Conservation (phyloP, 2,113 vertebrate genomes). For the Rhadina sibilatrix region DNA sequence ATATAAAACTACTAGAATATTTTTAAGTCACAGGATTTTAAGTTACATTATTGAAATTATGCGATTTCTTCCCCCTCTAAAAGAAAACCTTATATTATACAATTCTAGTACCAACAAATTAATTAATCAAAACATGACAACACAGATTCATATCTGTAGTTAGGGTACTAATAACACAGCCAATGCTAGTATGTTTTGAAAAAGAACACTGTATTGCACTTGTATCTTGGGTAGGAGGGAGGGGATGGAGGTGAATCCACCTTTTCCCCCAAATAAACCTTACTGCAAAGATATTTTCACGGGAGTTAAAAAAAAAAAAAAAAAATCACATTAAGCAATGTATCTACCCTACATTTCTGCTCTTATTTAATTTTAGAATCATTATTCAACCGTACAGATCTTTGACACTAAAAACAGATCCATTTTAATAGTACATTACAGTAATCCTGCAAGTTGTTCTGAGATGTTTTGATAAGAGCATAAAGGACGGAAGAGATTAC, state of each 20-base stretch:
- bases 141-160: not conserved
- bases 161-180: not conserved
- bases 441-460: not conserved
- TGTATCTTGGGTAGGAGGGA: rapidly evolving
- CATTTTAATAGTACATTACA: not conserved
- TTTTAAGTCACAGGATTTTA: not conserved
- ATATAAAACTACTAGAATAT: not conserved
- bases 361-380: not conserved
- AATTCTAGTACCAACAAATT: not conserved
- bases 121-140: not conserved
- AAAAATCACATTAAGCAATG: rapidly evolving
- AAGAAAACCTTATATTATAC: not conserved
- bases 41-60: not conserved
- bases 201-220: not conserved
- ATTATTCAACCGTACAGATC: not conserved
- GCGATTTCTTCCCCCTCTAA: rapidly evolving
- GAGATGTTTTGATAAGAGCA: not conserved
- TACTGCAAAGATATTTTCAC: not conserved
- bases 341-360: not conserved
- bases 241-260: not conserved
- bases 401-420: not conserved
- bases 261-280: not conserved
- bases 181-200: not conserved
- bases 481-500: not conserved
- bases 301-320: not conserved